Percentiles rank a stretch among this genome's conserved stretches.
Conservation (phyloP, 2,113 vertebrate genomes). For the Cervus canadensis region DNA sequence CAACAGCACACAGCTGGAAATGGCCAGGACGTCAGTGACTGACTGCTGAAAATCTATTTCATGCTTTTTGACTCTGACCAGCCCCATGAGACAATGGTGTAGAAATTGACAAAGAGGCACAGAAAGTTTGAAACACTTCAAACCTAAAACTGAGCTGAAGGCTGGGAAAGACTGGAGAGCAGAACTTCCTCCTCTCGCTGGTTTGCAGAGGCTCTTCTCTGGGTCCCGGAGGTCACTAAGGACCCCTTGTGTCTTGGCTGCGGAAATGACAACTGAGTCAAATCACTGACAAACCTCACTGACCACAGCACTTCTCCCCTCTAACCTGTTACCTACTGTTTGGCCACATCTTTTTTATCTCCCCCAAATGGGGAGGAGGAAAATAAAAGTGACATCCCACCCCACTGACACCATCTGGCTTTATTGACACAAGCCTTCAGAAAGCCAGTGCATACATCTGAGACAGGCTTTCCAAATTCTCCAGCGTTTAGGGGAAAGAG, state of each 20-base stretch:
- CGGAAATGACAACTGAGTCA: background rate
- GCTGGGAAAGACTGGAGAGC: background rate
- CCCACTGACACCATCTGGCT: background rate
- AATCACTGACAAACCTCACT: background rate
- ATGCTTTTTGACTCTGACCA: conserved; percentile 52
- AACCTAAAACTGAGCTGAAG: background rate
- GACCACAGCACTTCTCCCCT: background rate
- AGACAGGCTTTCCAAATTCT: background rate
- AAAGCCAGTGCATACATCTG: background rate
- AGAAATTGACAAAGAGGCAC: background rate
- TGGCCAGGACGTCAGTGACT: background rate
- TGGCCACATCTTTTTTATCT: background rate
- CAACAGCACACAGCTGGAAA: background rate
- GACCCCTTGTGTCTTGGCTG: background rate
- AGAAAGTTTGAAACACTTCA: conserved; percentile 35
- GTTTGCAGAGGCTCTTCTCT: background rate
- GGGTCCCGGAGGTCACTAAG: background rate
- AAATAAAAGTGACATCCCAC: background rate
- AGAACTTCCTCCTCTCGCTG: accelerated
- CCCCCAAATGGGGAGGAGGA: background rate
- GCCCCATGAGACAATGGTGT: conserved; percentile 34
- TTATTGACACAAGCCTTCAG: background rate
- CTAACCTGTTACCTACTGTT: background rate
- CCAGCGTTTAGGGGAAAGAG: background rate
- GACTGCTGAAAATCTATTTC: conserved; percentile 57